A percentile compares a stretch with the other conserved stretches of the same genome.
These are phyloP conservation scores for Glandiceps talaboti DNA, from an alignment of 53 echinoderm and acorn worm species.

Conservation along the genomic window DNA sequence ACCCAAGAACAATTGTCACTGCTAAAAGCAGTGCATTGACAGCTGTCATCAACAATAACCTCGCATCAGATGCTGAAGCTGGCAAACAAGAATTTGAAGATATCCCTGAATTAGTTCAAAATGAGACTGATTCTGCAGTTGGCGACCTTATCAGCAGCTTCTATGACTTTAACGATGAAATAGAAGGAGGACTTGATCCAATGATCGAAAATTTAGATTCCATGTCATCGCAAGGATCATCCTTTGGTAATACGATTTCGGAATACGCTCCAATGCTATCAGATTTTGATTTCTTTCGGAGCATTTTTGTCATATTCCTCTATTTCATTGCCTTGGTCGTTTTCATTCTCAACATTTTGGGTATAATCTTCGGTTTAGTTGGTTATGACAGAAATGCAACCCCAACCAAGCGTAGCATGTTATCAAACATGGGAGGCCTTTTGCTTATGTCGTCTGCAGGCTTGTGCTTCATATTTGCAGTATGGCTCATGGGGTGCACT, in stretches of 20 bases:
- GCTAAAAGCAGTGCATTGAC: slow-evolving; percentile 10
- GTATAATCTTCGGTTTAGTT: slow-evolving; percentile 34
- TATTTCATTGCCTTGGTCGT: slow-evolving; percentile 41
- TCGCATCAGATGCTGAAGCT: slow-evolving; percentile 26
- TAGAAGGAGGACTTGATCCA: slow-evolving; percentile 5
- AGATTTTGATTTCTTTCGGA: slow-evolving; percentile 32
- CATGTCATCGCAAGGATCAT: not conserved
- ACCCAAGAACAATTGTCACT: slow-evolving; percentile 30
- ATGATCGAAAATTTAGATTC: not conserved
- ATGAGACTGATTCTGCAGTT: slow-evolving; percentile 16
- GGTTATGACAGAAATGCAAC: slow-evolving; percentile 19
- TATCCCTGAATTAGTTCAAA: slow-evolving; percentile 49
- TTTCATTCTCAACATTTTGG: slow-evolving; percentile 36
- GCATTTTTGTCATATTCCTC: slow-evolving; percentile 22
- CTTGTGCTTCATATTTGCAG: slow-evolving; percentile 28
- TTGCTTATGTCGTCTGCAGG: slow-evolving; percentile 62
- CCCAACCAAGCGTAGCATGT: slow-evolving; percentile 35
- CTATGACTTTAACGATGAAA: slow-evolving; percentile 1
- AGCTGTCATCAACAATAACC: slow-evolving; percentile 15
- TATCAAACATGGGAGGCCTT: slow-evolving; percentile 62
- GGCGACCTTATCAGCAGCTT: not conserved
- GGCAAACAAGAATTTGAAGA: slow-evolving; percentile 56
- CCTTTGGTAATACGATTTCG: slow-evolving; percentile 7
- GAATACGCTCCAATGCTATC: not conserved
- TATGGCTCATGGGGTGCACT: slow-evolving; percentile 62